phyloP scores from a whole-genome alignment of 2,113 vertebrate genomes.

The Clarias gariepinus region DNA sequence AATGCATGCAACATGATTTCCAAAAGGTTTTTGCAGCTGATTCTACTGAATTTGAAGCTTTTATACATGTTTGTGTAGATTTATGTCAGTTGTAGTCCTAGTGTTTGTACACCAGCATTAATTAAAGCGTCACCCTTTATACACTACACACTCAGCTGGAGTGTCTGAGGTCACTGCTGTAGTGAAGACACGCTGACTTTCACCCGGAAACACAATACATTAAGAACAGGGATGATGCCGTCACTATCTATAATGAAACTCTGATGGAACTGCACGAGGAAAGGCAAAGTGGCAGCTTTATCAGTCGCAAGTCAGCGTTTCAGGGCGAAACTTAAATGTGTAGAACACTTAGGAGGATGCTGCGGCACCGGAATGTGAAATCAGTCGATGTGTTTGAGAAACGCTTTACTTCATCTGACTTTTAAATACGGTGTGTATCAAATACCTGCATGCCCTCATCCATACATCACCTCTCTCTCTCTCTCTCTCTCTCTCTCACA shows the following conservation, averaged over 20 bases:
- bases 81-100: background rate
- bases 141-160: too few species aligned
- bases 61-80: background rate
- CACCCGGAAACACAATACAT: slow-evolving; percentile 66
- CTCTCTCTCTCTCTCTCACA: background rate
- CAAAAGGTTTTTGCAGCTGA: background rate
- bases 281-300: slow-evolving; percentile 61
- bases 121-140: background rate
- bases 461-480: too few species aligned
- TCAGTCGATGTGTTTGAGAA: background rate
- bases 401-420: background rate
- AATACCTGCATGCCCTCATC: background rate
- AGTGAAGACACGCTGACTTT: slow-evolving; percentile 66
- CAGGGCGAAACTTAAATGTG: slow-evolving; percentile 28
- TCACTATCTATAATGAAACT: slow-evolving; percentile 71
- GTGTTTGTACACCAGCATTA: background rate
- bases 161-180: background rate
- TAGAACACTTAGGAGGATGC: background rate
- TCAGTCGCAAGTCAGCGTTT: slow-evolving; percentile 67
- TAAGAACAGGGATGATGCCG: slow-evolving; percentile 61
- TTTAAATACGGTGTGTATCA: background rate
- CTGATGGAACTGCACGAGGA: slow-evolving; percentile 74
- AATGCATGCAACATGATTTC: background rate
- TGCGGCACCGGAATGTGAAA: background rate
- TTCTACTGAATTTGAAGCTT: background rate